phyloP scores from a whole-genome alignment of 2,797 vertebrate species.

The Anas bernieri region DNA sequence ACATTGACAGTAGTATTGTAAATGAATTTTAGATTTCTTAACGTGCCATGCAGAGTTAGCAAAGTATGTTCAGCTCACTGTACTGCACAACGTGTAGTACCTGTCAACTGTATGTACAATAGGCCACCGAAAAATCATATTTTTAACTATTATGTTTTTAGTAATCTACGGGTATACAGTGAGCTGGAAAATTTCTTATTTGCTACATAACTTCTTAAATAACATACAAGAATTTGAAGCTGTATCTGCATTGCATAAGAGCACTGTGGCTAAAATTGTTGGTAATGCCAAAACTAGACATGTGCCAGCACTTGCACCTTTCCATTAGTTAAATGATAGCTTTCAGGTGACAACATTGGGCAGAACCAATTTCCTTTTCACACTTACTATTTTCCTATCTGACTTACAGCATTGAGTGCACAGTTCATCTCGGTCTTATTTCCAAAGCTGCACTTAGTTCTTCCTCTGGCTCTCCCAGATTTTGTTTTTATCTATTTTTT shows the following conservation, averaged over 20 bases:
- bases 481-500: slow-evolving; percentile 9
- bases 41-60: neutral
- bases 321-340: neutral
- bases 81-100: neutral
- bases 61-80: neutral
- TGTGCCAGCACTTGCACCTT: neutral
- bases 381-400: neutral
- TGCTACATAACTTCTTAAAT: neutral
- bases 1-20: neutral
- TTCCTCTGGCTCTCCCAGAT: neutral
- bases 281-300: neutral
- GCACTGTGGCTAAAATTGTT: neutral
- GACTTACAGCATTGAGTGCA: neutral
- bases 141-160: neutral
- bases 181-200: neutral
- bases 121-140: neutral
- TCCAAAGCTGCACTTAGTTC: neutral
- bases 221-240: neutral
- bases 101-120: neutral
- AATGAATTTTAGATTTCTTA: neutral
- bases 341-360: neutral
- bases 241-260: neutral
- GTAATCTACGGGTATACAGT: rapidly evolving
- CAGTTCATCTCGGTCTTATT: neutral
- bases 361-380: neutral